These are phyloP conservation scores for Clarias macrocephalus DNA, from an alignment of 2,113 vertebrate species.

Conservation along the genomic window DNA sequence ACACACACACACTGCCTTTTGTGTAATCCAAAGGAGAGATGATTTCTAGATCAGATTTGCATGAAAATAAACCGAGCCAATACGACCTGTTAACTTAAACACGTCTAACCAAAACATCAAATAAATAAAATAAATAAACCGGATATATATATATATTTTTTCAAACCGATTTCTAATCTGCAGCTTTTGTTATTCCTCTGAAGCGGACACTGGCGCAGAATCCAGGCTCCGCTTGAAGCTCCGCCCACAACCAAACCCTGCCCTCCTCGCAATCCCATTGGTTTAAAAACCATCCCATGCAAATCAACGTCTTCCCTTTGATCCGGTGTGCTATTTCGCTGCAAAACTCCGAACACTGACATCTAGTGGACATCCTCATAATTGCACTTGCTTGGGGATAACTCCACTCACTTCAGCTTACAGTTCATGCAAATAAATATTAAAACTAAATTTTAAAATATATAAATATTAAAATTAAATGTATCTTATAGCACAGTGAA, in stretches of 20 bases:
- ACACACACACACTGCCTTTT: conserved; percentile 63
- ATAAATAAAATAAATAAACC: conserved; percentile 25
- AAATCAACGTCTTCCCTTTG: conserved; percentile 71
- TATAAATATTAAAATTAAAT: no score
- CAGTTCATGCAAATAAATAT: no score
- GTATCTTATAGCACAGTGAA: no score
- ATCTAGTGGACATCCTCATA: conserved; percentile 16
- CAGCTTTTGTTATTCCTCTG: conserved; percentile 72
- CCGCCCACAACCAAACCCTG: conserved; percentile 69
- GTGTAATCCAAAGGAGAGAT: conserved; percentile 65
- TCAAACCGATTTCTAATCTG: conserved; percentile 40
- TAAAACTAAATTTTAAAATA: no score
- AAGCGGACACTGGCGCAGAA: conserved; percentile 63
- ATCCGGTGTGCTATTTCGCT: conserved; percentile 56
- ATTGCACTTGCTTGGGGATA: background rate
- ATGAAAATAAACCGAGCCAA: conserved; percentile 28
- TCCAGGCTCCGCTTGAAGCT: conserved; percentile 67
- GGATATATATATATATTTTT: no score
- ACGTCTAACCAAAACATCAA: conserved; percentile 28
- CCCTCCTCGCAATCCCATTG: conserved; percentile 70
- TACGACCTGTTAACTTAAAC: background rate
- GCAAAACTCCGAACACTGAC: conserved; percentile 7
- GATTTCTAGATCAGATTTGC: conserved; percentile 59
- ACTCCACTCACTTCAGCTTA: background rate
- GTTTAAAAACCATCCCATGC: conserved; percentile 68